Base-by-base conservation (phyloP, 2,888 invertebrate genomes). In the Sicus ferrugineus region DNA sequence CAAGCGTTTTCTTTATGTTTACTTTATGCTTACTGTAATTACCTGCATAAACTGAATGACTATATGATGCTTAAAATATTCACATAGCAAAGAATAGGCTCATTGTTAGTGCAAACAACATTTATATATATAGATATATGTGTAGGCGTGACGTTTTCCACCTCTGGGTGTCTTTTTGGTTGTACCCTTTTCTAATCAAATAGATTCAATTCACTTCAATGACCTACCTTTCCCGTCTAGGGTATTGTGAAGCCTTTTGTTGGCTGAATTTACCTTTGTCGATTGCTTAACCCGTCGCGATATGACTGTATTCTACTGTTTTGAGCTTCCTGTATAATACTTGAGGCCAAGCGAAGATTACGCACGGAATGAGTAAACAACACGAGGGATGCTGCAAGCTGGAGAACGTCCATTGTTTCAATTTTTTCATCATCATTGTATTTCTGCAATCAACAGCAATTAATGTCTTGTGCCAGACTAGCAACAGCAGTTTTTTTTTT, bases 341-440 rank as follows among this genome's bases (percentile, higher is more conserved):
- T 77, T 14, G 81, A 80, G 1, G 84, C 84, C 38, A 82, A 74
- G 42, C 78, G 79, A 46, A 84, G 84, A 69, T 85, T 85, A 69
- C 73, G 78, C 1, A 80, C 76, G 21, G 84, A 83, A 74, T 84
- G 81, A 0, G 84, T 84, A 68, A 84, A 80, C 3, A 84, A 63
- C 14, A 80, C 78, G 52, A 84, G 70, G 1, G 84, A 84, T 11
- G 81, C 78, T 3, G 81, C 80, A 4, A 84, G 64, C 72, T 84
- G 84, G 2, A 79, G 26, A 0, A 73, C 11, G 31, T 84, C 83
- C 66, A 84, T 65, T 14, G 72, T 1, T 9, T 77, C 71, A n/a
- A 84, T 74, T 28, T 77, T 63, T 26, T 83, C 84, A 21, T 77
- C 81, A 72, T 84, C 79, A 0, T 73, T 42, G 14, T 58, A 67